Evolutionary conservation across 1,140 invertebrate species (phyloP).

Genomic region (Trichoplusia ni): DNA sequence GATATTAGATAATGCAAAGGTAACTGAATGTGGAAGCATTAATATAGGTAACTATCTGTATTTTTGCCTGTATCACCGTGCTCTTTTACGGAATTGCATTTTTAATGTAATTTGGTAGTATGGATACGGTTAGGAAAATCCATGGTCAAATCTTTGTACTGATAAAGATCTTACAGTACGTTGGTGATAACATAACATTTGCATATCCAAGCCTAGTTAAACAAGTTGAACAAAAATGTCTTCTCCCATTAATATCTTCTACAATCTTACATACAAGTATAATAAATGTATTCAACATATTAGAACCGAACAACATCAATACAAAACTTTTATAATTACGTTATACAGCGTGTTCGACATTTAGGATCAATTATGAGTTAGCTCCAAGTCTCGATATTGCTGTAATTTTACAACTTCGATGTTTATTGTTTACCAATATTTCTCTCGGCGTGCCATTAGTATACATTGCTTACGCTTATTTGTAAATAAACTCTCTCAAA

Average conservation of each 20-base stretch:
- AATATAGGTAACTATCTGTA: too few relatives aligned
- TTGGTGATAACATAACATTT: too few relatives aligned
- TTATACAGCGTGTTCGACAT: conserved; percentile 7
- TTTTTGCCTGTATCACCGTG: too few relatives aligned
- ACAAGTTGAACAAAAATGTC: neutral
- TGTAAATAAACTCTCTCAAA: neutral
- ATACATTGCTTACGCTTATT: neutral
- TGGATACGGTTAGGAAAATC: too few relatives aligned
- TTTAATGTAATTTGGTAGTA: too few relatives aligned
- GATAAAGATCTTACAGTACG: too few relatives aligned
- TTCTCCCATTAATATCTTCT: neutral
- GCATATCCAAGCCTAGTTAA: neutral
- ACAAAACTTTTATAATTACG: conserved; percentile 2
- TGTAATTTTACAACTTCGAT: neutral
- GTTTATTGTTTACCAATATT: neutral
- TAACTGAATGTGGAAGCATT: too few relatives aligned
- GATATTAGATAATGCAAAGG: too few relatives aligned
- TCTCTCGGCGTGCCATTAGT: neutral
- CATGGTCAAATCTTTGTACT: too few relatives aligned
- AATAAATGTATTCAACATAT: neutral
- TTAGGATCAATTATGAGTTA: conserved; percentile 14
- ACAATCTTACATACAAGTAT: neutral
- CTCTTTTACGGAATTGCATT: too few relatives aligned
- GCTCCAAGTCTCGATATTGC: neutral
- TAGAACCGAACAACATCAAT: neutral